A percentile compares a stretch with the other conserved stretches of the same genome.
Evolutionary conservation across 2,113 vertebrate species (phyloP).

Genomic region (Galbula dea): DNA sequence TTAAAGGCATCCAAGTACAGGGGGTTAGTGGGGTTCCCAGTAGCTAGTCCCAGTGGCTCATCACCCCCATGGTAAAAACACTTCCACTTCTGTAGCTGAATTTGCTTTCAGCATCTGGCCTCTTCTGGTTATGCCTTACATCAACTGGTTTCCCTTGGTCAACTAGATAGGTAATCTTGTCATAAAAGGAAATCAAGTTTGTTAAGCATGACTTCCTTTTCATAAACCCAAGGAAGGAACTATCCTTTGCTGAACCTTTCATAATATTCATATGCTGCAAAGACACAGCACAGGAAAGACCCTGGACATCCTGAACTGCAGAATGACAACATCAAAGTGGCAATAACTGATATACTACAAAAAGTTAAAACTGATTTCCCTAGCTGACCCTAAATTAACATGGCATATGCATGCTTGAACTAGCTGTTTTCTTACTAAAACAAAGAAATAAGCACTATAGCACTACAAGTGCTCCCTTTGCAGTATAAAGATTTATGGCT

Average conservation of each 20-base stretch:
- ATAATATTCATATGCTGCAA: background rate
- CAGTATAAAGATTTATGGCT: background rate
- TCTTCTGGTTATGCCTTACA: background rate
- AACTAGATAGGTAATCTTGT: too few species aligned
- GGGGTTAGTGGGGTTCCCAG: too few species aligned
- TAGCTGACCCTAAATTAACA: background rate
- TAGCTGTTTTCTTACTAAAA: background rate
- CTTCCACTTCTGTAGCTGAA: background rate
- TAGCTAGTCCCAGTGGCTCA: background rate
- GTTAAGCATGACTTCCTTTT: too few species aligned
- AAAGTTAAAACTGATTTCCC: background rate
- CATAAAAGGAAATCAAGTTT: too few species aligned
- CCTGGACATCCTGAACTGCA: background rate
- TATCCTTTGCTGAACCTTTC: background rate
- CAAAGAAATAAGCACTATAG: background rate
- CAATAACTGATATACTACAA: background rate
- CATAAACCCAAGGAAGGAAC: background rate
- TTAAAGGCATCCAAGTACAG: background rate
- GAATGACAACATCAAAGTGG: background rate
- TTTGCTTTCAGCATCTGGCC: background rate
- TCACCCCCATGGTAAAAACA: rapidly evolving
- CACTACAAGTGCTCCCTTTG: rapidly evolving
- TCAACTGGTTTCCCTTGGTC: too few species aligned
- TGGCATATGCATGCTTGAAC: background rate
- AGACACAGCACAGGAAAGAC: background rate